Evolutionary conservation across 2,113 vertebrate species (phyloP), one percentile per base, ranked within the genome.

Genomic region (Alectura lathami): DNA sequence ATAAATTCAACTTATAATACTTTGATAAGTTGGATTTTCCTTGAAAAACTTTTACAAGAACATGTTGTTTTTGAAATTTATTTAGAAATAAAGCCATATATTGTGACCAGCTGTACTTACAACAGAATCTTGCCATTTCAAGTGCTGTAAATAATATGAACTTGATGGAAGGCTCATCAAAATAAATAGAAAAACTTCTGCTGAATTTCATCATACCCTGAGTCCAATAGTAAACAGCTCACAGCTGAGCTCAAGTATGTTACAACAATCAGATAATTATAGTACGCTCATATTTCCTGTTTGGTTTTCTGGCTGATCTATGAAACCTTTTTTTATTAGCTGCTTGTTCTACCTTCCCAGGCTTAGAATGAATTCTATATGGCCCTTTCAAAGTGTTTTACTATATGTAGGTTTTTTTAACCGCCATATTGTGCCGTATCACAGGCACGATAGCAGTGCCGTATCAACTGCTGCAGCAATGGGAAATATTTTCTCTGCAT

Each of bases 401-500:
- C 43, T 79, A 56, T 66, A 78, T 50, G 5, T 40, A 57, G 36
- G 12, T 21, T 70, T 83, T 91, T 83, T 50, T 82, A 76, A 9
- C 72, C 29, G 69, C 75, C 45, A 30, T 3, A 34, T 3, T 88
- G 13, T 16, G n/a, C n/a, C n/a, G n/a, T n/a, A n/a, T n/a, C n/a
- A n/a, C n/a, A n/a, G n/a, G n/a, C n/a, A n/a, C n/a, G n/a, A n/a
- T n/a, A n/a, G n/a, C n/a, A n/a, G n/a, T n/a, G n/a, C n/a, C n/a
- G n/a, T n/a, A n/a, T 48, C 9, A 53, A 5, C 32, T 34, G 3
- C 20, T 59, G 13, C 8, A 84, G 26, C 24, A 84, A 22, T 11
- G 26, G 9, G 5, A 40, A 84, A 73, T 1, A 6, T 22, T 70
- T 70, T 13, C 8, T 50, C 8, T 20, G 8, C 0, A 0, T 50